These are phyloP conservation scores for Cyanoderma ruficeps DNA, from an alignment of 2,113 vertebrate genomes.

Conservation along the genomic window DNA sequence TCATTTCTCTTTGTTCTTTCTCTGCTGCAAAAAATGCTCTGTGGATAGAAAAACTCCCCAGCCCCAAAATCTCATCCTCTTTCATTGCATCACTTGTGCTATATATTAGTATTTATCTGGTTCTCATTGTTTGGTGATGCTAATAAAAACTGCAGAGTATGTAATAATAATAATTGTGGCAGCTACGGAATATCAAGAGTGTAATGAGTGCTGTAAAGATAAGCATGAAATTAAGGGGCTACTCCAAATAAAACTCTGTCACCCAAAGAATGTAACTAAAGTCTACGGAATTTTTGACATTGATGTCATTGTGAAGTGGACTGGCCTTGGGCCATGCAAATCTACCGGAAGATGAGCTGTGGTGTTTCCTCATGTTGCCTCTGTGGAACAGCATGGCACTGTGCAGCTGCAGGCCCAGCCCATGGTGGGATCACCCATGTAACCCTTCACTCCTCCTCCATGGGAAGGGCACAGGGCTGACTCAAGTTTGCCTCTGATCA, in stretches of 20 bases:
- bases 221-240: not conserved
- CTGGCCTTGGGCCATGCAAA: not conserved
- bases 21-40: not conserved
- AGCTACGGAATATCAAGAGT: not conserved
- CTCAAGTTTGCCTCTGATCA: not conserved
- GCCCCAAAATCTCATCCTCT: not conserved
- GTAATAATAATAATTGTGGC: not conserved
- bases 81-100: not conserved
- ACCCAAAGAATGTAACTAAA: not conserved
- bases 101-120: not conserved
- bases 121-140: not conserved
- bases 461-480: rapidly evolving
- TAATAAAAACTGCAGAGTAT: not conserved
- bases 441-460: not conserved
- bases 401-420: not conserved
- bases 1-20: not conserved
- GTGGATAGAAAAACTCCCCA: not conserved
- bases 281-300: not conserved
- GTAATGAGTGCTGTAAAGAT: not conserved
- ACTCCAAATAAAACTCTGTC: not conserved
- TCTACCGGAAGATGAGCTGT: not conserved
- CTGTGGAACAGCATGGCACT: not conserved
- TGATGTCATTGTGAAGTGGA: not conserved
- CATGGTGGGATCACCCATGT: rapidly evolving
- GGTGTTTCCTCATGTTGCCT: not conserved